Base-by-base conservation (phyloP, 2,888 invertebrate genomes). In the Brachypalpus laphriformis region DNA sequence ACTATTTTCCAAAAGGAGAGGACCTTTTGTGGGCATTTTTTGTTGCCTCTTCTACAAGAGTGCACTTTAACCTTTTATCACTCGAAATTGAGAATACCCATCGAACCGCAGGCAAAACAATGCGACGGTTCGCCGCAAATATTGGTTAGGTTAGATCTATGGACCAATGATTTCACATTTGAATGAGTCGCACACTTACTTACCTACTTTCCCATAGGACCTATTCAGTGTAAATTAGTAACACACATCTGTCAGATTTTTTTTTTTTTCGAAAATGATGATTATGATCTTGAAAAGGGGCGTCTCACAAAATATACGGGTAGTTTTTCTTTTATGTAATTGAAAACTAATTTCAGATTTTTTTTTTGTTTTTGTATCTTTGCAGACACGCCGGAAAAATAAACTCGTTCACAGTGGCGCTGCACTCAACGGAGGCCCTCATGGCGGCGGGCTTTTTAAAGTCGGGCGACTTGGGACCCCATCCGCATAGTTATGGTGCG, bases 371-470 rank as follows among this genome's bases (percentile, higher is more conserved):
- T 20, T 51, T 34, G 16, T 42, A 2, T 77, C 22, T 57, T 83
- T 81, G 16, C 78, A 87, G 72, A 77, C 34, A 83, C 56, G 74
- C 57, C 31, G 49, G 77, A 75, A 88, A 87, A 87, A 88, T 88
- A 74, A 89, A 90, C 87, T 88, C 89, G 88, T 87, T 90, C 91
- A 91, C 89, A 88, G 91, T 92, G 92, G 92, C 92, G 90, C 91
- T 92, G 77, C 92, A 92, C 82, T 91, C 92, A 87, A 91, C 92
- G 80, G 92, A 92, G 89, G 92, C 92, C 91, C 90, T 92, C 76
- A 92, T 92, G 92, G 92, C 92, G 88, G 92, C 92, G 88, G 92
- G 92, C 87, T 92, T 92, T 87, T 88, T 92, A 70, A 92, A 92
- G 89, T 90, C 91, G 28, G 90, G 91, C 0, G 92, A 92, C 85